phyloP scores from a whole-genome alignment of 1,140 invertebrate genomes.

The Proales similis region DNA sequence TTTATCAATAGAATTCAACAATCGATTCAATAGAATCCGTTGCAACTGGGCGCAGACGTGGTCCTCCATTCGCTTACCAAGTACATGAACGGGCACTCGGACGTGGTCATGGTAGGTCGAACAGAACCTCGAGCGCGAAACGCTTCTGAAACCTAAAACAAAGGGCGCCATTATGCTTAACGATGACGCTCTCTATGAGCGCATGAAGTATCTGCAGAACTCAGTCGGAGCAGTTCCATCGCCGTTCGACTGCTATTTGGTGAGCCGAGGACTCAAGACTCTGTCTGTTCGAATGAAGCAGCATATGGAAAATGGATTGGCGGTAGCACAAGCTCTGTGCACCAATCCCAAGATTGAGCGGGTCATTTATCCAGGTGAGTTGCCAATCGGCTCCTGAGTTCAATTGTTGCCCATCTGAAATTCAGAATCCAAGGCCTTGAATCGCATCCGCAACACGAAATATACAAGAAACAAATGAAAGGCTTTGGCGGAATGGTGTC shows the following conservation, averaged over 20 bases:
- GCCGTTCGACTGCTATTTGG: conserved; percentile 88
- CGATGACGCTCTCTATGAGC: conserved; percentile 63
- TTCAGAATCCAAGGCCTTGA: too few relatives aligned
- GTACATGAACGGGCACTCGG: conserved; percentile 94
- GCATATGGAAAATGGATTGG: conserved; percentile 70
- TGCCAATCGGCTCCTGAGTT: conserved; percentile 56
- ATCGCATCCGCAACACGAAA: conserved; percentile 81
- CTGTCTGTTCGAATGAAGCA: conserved; percentile 79
- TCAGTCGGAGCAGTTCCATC: conserved; percentile 84
- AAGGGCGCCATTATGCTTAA: conserved; percentile 72
- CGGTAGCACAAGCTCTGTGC: conserved; percentile 72
- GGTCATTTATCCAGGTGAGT: conserved; percentile 79
- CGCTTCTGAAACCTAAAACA: too few relatives aligned
- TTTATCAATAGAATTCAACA: too few relatives aligned
- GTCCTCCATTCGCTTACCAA: conserved; percentile 89
- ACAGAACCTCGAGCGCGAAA: background rate
- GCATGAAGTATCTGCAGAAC: conserved; percentile 79
- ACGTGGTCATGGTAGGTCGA: conserved; percentile 89
- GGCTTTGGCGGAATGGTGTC: conserved; percentile 87
- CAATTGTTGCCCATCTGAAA: conserved; percentile 44
- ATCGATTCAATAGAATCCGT: conserved; percentile 62
- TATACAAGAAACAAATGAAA: conserved; percentile 71
- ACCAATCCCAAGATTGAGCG: conserved; percentile 66
- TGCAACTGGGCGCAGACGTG: conserved; percentile 83
- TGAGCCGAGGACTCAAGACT: conserved; percentile 89